Conservation (phyloP, 2,797 vertebrate species). For the Nothura maculosa region DNA sequence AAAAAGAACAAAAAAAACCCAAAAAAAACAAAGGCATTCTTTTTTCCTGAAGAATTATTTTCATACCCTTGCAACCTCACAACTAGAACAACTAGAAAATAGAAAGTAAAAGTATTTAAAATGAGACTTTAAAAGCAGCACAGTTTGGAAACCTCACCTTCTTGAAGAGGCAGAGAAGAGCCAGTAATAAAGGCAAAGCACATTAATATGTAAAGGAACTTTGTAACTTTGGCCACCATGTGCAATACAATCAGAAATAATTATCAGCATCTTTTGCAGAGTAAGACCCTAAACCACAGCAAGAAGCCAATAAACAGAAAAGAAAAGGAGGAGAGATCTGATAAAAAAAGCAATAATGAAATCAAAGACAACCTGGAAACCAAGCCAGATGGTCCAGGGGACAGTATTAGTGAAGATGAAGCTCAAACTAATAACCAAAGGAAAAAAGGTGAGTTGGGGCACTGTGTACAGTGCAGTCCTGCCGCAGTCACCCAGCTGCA, state of each 20-base stretch:
- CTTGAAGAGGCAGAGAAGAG: background rate
- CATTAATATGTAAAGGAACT: background rate
- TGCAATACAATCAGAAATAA: conserved; percentile 28
- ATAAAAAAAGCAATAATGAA: conserved; percentile 82
- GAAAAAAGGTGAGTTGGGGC: conserved; percentile 85
- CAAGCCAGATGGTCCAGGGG: conserved; percentile 73
- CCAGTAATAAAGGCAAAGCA: background rate
- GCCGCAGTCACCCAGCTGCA: background rate
- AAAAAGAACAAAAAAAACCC: background rate
- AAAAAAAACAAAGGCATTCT: background rate
- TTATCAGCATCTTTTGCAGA: conserved; percentile 77
- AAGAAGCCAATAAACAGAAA: conserved; percentile 85
- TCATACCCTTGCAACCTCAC: background rate
- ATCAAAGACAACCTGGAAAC: conserved; percentile 85
- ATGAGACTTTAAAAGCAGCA: background rate
- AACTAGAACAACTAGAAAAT: background rate
- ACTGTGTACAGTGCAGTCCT: background rate
- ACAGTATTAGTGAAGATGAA: conserved; percentile 83
- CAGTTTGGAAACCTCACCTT: background rate
- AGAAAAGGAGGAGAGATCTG: conserved; percentile 86
- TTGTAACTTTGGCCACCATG: background rate
- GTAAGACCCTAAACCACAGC: conserved; percentile 84
- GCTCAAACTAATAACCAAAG: conserved; percentile 82
- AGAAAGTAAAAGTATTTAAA: background rate
- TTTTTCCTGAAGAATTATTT: background rate